Evolutionary conservation across 2,888 invertebrate genomes (phyloP), one percentile per base, ranked within the genome.

Genomic region (Ormia ochracea): DNA sequence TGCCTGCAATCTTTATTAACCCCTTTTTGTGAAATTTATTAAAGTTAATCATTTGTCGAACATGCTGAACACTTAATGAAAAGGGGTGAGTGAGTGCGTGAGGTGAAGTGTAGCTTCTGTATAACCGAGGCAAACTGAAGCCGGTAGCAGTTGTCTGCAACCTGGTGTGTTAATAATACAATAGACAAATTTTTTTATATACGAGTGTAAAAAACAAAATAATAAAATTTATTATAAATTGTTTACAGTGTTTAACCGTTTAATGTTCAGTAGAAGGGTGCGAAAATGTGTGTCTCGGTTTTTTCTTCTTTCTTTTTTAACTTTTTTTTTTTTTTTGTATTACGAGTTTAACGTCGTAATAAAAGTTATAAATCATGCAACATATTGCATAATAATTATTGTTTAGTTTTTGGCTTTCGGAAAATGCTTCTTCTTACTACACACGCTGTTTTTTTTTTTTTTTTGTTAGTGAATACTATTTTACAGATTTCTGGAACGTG

Each of bases 321-420:
- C n/a, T n/a, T n/a, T n/a, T n/a, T n/a, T n/a, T 23, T 41, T 58
- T 14, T 58, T 26, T 48, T 12, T 38, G 9, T 52, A 14, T n/a
- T 31, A 23, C 41, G 63, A 66, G 28, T 48, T 65, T 31, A 58
- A 43, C 50, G 28, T 65, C 56, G 66, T 63, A 72, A 72, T 72
- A 72, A 63, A 76, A 72, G 63, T 76, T 76, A 80, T 80, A 80
- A 80, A 80, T 80, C 80, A 80, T 80, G 76, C 76, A 80, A 76
- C 80, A 80, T 63, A 80, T 80, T 80, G 76, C 80, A 73, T 58
- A 43, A 56, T 76, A 80, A 80, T 80, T 80, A 80, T 80, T 80
- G 72, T 80, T 76, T 80, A 80, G 80, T 76, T 72, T 76, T 70
- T 63, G 69, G 58, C 65, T 66, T 73, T 78, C 33, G 23, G 33